Base-by-base conservation (phyloP, 2,797 vertebrate species). In the Manis javanica region DNA sequence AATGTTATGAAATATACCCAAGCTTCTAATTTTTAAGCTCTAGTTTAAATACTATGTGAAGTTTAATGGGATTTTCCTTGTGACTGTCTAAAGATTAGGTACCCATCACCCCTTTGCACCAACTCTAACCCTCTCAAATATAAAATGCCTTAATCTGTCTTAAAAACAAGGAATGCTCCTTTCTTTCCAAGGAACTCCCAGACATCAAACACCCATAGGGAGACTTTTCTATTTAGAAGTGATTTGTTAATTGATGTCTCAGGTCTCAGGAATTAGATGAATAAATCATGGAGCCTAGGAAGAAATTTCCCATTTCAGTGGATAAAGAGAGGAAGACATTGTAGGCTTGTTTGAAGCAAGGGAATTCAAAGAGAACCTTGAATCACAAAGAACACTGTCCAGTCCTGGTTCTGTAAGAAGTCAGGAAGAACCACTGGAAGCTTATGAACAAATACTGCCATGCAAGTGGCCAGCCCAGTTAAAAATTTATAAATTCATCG, bases 151-250 rank as follows among this genome's bases (percentile, higher is more conserved):
- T 39, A 42, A 26, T 74, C 18, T 87, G 4, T 83, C 21, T 46
- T 86, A 91, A 79, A 66, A 46, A n/a, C 13, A 86, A 89, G n/a
- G 24, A 95, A 29, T 37, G 51, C 53, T 57, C 21, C 13, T 10
- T 88, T 49, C 71, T 94, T 5, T 75, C 34, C 2, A 95, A 71
- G 42, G 42, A 92, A 68, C 24, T 66, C 34, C 15, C 1, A 51
- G 59, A 19, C 26, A 66, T 81, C 42, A 95, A 75, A 53, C 7
- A 59, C 9, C 4, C 16, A 46, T 53, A 71, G 18, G 42, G 34
- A 96, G 11, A 53, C 31, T 81, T 97, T 93, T 64, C 59, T 71
- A 88, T 51, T 49, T 84, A 81, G 61, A 88, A 75, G 53, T 46
- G 23, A 64, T 85, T 75, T 90, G 77, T 78, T 71, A 37, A 64